These are phyloP conservation scores for Hipparchia sbordonii DNA, from an alignment of 2,888 invertebrate species.

Conservation along the genomic window DNA sequence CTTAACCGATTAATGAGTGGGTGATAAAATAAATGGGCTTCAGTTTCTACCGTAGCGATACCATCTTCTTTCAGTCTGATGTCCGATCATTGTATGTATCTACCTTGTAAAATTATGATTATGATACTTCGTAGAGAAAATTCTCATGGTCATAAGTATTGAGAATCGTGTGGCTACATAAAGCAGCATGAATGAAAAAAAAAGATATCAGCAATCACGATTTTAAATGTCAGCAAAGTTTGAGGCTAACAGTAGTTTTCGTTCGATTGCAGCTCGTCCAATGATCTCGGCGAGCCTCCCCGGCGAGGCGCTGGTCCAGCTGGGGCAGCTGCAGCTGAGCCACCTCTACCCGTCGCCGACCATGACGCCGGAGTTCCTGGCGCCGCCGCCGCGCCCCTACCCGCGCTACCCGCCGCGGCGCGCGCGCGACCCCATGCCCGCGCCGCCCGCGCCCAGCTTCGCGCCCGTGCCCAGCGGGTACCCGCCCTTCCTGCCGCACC, in stretches of 20 bases:
- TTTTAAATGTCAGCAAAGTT: too few species aligned
- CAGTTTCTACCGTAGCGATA: too few species aligned
- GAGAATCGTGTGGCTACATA: too few species aligned
- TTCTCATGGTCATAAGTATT: too few species aligned
- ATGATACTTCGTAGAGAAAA: too few species aligned
- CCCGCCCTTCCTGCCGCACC: conserved; percentile 72
- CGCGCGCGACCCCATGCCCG: conserved; percentile 63
- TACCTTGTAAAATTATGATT: too few species aligned
- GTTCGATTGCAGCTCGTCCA: conserved; percentile 77
- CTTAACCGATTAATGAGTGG: too few species aligned
- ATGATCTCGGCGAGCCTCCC: conserved; percentile 87
- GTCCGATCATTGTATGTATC: too few species aligned
- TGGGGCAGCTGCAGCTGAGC: conserved; percentile 82
- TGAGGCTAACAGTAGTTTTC: conserved; percentile 20
- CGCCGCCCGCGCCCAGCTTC: conserved; percentile 58
- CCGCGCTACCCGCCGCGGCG: conserved; percentile 77
- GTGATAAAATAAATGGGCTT: too few species aligned
- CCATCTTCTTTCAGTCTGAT: too few species aligned
- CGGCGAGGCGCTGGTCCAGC: conserved; percentile 85
- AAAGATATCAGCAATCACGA: too few species aligned
- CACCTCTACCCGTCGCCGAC: conserved; percentile 78
- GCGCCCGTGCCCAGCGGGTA: conserved; percentile 67
- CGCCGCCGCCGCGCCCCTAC: conserved; percentile 85
- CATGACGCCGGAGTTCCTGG: conserved; percentile 84
- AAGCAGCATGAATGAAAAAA: too few species aligned